Conservation (phyloP, 2,888 invertebrate genomes). For the Zootermopsis nevadensis region DNA sequence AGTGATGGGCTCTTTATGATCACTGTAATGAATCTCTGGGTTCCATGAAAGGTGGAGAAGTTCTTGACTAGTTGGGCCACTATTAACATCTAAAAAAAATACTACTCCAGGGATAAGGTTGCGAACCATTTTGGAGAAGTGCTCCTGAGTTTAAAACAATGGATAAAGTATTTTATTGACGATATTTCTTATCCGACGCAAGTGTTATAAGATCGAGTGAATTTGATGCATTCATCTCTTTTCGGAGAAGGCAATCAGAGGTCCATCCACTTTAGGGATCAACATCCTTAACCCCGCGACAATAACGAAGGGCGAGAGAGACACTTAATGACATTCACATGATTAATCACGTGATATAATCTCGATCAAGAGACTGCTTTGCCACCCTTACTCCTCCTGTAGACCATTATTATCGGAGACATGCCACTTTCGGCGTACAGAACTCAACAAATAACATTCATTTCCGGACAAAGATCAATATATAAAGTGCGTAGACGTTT, state of each 20-base stretch:
- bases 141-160: too few relatives aligned
- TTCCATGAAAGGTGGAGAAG: too few relatives aligned
- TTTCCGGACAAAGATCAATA: conserved; percentile 1
- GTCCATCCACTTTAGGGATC: conserved; percentile 6
- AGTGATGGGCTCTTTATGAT: too few relatives aligned
- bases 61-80: too few relatives aligned
- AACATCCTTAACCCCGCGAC: neutral
- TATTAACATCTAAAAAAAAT: too few relatives aligned
- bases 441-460: conserved; percentile 34
- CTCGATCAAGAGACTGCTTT: conserved; percentile 20
- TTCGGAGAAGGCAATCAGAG: neutral
- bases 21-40: too few relatives aligned
- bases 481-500: neutral
- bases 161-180: too few relatives aligned
- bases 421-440: conserved; percentile 10
- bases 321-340: neutral
- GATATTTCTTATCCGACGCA: too few relatives aligned
- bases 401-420: conserved; percentile 18
- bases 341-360: conserved; percentile 34
- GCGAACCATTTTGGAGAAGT: too few relatives aligned
- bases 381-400: neutral
- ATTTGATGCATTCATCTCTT: neutral
- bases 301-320: neutral
- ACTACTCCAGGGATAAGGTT: too few relatives aligned
- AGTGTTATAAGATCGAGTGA: too few relatives aligned